Conservation (phyloP, 2,888 invertebrate species). For the Ophion ventricosus region DNA sequence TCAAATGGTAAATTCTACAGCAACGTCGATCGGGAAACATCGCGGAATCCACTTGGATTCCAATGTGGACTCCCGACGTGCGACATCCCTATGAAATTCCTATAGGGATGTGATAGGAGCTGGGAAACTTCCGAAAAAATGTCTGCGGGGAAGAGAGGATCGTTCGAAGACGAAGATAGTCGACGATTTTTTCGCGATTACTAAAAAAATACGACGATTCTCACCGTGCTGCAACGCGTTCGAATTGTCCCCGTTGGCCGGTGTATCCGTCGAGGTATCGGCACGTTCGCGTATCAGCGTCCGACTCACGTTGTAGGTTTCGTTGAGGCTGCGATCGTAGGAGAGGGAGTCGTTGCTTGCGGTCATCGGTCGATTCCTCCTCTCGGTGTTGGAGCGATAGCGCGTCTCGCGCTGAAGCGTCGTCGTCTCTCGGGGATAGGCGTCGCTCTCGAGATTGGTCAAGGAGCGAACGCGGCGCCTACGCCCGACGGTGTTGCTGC, state of each 20-base stretch:
- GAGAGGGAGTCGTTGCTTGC: conserved; percentile 62
- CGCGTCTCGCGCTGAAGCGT: conserved; percentile 68
- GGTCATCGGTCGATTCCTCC: conserved; percentile 61
- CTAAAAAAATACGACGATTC: not conserved
- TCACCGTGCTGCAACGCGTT: conserved; percentile 43
- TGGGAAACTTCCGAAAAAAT: too few relatives aligned
- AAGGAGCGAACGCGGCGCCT: conserved; percentile 78
- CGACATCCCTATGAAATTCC: too few relatives aligned
- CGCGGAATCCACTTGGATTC: too few relatives aligned
- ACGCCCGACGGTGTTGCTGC: conserved; percentile 73
- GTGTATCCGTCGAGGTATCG: conserved; percentile 47
- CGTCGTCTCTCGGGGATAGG: conserved; percentile 75
- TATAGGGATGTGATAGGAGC: too few relatives aligned
- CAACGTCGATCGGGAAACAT: too few relatives aligned
- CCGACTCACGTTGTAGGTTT: conserved; percentile 78
- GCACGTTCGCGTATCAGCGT: conserved; percentile 79
- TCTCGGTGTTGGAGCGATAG: conserved; percentile 70
- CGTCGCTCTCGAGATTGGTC: conserved; percentile 76
- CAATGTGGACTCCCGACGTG: too few relatives aligned
- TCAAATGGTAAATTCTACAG: too few relatives aligned
- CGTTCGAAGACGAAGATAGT: too few relatives aligned
- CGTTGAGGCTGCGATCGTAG: conserved; percentile 73
- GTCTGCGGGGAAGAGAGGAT: too few relatives aligned
- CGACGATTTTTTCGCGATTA: too few relatives aligned
- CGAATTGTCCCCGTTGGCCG: conserved; percentile 36